Evolutionary conservation across 2,797 vertebrate species (phyloP), one percentile per base, ranked within the genome.

Genomic region (Rhodeus uyekii): DNA sequence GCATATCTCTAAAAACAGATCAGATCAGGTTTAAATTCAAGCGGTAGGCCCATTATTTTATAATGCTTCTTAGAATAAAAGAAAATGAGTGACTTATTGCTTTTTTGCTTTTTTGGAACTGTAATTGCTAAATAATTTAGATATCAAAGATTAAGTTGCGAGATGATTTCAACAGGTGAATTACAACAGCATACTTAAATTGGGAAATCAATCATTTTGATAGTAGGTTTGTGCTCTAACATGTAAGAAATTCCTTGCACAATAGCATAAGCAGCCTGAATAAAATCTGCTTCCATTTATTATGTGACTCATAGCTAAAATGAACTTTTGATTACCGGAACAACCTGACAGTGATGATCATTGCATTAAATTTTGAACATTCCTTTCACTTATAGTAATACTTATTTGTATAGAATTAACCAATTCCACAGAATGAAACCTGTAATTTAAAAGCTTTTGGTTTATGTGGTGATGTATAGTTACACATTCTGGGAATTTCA

Each of bases 161-260:
- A 36, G 42, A 73, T 9, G 9, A 72, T 72, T 72, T 12, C 29
- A 73, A 10, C 42, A 36, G 32, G 44, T 63, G 22, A 46, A 48
- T 67, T 22, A 0, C 24, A 36, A 68, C n/a, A 22, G 1, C 39
- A 29, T 48, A 18, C 50, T 67, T 34, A 2, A 44, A 67, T 27
- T 13, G 36, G 36, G 81, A 76, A 82, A 82, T 67, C 38, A 36
- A 48, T 76, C 74, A 71, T n/a, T 80, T 42, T 58, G 8, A 36
- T 55, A 2, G 24, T 24, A 44, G 36, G 55, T 22, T 29, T 67
- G 27, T 46, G 76, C 72, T 73, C 46, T 24, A 58, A 74, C 73
- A 76, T 76, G 81, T 38, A 69, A n/a, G n/a, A 64, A 34, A 74
- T 73, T 80, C 71, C 39, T 74, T 84, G 24, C 14, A 44, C 24